Evolutionary conservation across 2,797 vertebrate species (phyloP).

Genomic region (Crenichthys baileyi): DNA sequence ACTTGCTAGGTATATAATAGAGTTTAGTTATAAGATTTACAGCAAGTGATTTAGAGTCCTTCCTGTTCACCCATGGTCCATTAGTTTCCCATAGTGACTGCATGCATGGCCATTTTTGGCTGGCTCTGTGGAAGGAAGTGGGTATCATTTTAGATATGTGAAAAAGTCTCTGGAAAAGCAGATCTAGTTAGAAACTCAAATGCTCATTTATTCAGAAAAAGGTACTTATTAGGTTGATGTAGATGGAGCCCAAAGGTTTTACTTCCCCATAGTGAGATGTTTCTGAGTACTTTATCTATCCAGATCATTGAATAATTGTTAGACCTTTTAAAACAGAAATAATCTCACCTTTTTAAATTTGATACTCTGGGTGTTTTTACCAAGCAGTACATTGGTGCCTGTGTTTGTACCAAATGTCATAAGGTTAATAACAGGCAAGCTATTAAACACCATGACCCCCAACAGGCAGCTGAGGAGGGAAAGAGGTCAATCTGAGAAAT

Average conservation of each 20-base stretch:
- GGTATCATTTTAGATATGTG: constrained; percentile 55
- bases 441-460: constrained; percentile 62
- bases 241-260: not conserved
- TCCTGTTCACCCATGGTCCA: constrained; percentile 72
- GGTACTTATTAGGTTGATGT: not conserved
- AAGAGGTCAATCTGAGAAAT: constrained; percentile 20
- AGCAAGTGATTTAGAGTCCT: constrained; percentile 50
- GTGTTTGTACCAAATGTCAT: constrained; percentile 74
- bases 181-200: constrained; percentile 26
- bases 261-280: too few species aligned
- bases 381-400: constrained; percentile 57
- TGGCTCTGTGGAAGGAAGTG: constrained; percentile 78
- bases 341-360: not conserved
- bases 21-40: constrained; percentile 35
- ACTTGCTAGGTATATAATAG: constrained; percentile 16
- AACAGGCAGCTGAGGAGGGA: constrained; percentile 15
- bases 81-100: constrained; percentile 66
- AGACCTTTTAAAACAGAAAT: not conserved
- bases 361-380: constrained; percentile 59
- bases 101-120: constrained; percentile 68
- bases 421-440: constrained; percentile 69
- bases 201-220: constrained; percentile 17
- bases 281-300: not conserved
- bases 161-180: constrained; percentile 46
- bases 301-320: not conserved